Evolutionary conservation across 2,888 invertebrate genomes (phyloP).

Genomic region (Hypselothyrea guttata): DNA sequence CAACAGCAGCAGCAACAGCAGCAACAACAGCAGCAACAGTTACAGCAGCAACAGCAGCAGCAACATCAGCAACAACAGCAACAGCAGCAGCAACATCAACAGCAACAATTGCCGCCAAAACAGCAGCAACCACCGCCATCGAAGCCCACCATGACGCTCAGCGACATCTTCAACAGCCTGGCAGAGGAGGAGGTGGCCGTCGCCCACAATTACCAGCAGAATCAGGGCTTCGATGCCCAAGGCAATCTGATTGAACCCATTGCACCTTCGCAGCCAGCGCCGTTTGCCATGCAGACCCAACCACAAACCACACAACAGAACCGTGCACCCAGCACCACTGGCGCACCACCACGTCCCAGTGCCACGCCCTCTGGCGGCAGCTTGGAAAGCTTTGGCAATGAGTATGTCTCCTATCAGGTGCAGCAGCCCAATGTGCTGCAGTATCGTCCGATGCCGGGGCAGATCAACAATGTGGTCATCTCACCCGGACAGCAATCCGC

Average conservation of each 20-base stretch:
- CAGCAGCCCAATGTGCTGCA: constrained; percentile 82
- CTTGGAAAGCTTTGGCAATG: constrained; percentile 75
- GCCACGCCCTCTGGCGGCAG: constrained; percentile 42
- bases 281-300: constrained; percentile 75
- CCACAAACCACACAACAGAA: background rate
- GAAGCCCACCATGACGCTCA: constrained; percentile 78
- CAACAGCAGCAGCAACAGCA: background rate
- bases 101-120: background rate
- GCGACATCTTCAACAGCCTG: constrained; percentile 81
- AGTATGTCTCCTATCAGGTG: constrained; percentile 81
- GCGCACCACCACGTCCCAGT: background rate
- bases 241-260: constrained; percentile 80
- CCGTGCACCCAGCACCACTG: constrained; percentile 2
- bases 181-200: constrained; percentile 79
- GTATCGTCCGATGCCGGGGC: constrained; percentile 82
- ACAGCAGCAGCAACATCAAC: background rate
- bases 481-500: constrained; percentile 86
- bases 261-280: constrained; percentile 78
- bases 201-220: constrained; percentile 69
- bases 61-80: background rate
- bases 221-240: constrained; percentile 79
- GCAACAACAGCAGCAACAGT: background rate
- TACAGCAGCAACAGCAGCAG: background rate
- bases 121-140: constrained; percentile 20
- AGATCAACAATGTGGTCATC: constrained; percentile 86